A percentile compares a stretch with the other conserved stretches of the same genome.
Conservation (phyloP, 2,797 vertebrate species). For the Urocyon cinereoargenteus region DNA sequence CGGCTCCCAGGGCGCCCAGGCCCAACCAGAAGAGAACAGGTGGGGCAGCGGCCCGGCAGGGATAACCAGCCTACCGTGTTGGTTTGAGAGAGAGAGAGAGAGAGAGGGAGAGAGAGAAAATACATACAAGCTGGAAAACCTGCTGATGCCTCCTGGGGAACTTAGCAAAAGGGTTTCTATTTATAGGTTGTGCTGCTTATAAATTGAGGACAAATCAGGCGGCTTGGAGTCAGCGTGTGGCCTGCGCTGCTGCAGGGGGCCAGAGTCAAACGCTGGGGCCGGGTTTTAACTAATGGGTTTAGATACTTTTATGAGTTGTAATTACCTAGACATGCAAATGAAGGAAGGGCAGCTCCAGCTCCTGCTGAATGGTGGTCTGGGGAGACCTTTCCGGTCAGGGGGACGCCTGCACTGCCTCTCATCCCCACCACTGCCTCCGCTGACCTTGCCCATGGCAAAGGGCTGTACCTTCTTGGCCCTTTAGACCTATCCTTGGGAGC, state of each 20-base stretch:
- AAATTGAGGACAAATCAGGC: constrained; percentile 81
- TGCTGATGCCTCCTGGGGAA: constrained; percentile 74
- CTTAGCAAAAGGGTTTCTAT: constrained; percentile 79
- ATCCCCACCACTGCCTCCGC: not conserved
- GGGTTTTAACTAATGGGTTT: constrained; percentile 74
- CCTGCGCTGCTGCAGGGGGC: constrained; percentile 24
- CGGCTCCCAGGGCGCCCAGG: not conserved
- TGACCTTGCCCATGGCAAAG: not conserved
- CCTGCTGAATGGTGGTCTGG: not conserved
- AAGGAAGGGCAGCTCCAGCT: not conserved
- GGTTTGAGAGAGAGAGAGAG: not conserved
- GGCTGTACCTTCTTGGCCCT: not conserved
- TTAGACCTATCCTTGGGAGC: not conserved
- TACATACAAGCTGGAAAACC: constrained; percentile 72
- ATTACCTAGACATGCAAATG: constrained; percentile 74
- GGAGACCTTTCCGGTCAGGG: not conserved
- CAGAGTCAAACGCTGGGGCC: constrained; percentile 64
- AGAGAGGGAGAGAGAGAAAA: constrained; percentile 7
- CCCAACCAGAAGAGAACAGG: not conserved
- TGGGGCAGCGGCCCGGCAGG: not conserved
- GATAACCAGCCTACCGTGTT: not conserved
- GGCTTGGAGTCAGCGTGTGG: constrained; percentile 61
- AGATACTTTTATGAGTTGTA: constrained; percentile 63
- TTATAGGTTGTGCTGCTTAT: constrained; percentile 77
- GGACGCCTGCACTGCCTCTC: not conserved